Percentiles rank a stretch among this genome's conserved stretches.
phyloP scores from a whole-genome alignment of 2,888 invertebrate genomes.

The Ormyrus thymus region DNA sequence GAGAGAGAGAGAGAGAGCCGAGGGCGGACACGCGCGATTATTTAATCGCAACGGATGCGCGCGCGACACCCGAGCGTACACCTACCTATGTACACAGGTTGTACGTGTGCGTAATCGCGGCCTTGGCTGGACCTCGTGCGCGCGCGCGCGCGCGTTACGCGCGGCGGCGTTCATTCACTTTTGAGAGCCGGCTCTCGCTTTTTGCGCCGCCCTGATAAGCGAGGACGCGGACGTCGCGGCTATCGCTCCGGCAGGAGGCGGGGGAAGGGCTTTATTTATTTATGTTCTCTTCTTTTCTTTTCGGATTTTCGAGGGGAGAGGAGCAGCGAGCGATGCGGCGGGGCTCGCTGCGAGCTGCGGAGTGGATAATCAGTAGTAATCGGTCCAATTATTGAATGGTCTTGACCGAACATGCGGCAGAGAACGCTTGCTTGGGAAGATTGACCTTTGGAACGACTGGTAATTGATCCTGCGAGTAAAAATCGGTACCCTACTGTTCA shows the following conservation, averaged over 20 bases:
- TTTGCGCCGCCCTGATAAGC: too few species aligned
- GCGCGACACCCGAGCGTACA: slow-evolving; percentile 11
- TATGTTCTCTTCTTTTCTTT: too few species aligned
- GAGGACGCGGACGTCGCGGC: too few species aligned
- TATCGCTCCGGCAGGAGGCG: too few species aligned
- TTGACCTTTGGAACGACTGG: not conserved
- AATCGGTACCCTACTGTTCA: too few species aligned
- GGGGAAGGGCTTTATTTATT: too few species aligned
- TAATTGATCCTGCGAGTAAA: not conserved
- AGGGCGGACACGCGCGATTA: slow-evolving; percentile 24
- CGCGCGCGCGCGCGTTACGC: not conserved
- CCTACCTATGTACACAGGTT: not conserved
- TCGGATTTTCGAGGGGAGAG: too few species aligned
- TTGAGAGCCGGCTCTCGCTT: not conserved
- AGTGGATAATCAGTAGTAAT: slow-evolving; percentile 14
- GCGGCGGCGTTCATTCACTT: slow-evolving; percentile 16
- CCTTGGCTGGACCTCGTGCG: slow-evolving; percentile 2
- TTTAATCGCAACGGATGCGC: slow-evolving; percentile 43
- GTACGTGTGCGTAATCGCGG: slow-evolving; percentile 18
- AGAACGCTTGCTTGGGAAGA: not conserved
- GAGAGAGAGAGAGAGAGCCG: slow-evolving; percentile 5
- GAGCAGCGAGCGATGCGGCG: too few species aligned
- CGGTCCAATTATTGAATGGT: slow-evolving; percentile 1
- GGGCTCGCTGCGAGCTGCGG: too few species aligned
- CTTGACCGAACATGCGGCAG: not conserved